Evolutionary conservation across 64 coral and sea anemone genomes (phyloP).

Genomic region (Orbicella faveolata): DNA sequence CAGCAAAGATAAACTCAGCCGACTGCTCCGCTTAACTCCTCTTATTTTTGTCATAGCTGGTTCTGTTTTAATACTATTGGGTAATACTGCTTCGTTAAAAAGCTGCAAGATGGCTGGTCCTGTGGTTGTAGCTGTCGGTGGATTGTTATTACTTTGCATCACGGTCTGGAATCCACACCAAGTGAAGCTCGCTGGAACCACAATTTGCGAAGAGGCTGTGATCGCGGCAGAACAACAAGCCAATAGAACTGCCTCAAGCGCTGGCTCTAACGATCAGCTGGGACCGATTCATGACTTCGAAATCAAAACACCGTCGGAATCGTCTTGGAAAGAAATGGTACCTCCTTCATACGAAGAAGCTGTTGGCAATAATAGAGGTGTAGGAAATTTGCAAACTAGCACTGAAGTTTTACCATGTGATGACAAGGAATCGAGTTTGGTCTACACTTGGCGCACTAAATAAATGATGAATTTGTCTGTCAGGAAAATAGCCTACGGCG

Average conservation of each 20-base stretch:
- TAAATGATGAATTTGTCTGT: no score
- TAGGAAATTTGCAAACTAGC: no score
- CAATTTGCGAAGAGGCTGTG: background rate
- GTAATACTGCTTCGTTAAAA: background rate
- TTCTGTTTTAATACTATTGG: background rate
- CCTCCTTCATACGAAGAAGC: no score
- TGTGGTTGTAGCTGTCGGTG: background rate
- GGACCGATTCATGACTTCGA: constrained; percentile 10
- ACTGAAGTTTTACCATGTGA: no score
- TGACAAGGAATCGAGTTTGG: no score
- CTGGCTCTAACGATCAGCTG: background rate
- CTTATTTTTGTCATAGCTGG: background rate
- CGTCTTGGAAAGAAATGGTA: no score
- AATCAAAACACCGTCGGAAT: background rate
- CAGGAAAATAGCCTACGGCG: no score
- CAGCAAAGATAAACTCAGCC: no score
- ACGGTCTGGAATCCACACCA: background rate
- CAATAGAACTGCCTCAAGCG: no score
- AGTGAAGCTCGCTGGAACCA: background rate
- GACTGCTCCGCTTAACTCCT: background rate
- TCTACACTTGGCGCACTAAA: no score
- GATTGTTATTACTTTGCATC: background rate
- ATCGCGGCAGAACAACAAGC: no score
- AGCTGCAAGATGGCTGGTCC: background rate
- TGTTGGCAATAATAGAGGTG: no score